Percentiles rank a stretch among this genome's conserved stretches.
phyloP scores from a whole-genome alignment of 2,113 vertebrate genomes.

The Panurus biarmicus region DNA sequence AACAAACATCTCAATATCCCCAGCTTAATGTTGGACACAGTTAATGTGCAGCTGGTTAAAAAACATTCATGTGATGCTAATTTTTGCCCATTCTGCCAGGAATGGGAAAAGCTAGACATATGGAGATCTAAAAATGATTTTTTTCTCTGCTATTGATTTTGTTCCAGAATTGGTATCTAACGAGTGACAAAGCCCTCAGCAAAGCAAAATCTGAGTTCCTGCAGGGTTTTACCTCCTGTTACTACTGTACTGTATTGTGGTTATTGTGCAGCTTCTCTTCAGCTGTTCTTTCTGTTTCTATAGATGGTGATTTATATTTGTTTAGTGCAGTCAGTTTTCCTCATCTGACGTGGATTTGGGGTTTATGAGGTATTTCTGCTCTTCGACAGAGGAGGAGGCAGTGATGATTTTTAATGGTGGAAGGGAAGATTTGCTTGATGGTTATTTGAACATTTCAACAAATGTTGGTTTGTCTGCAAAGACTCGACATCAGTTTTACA shows the following conservation, averaged over 20 bases:
- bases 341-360: not conserved
- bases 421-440: not conserved
- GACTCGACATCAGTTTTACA: not conserved
- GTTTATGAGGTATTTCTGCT: not conserved
- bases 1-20: slow-evolving; percentile 4
- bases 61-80: not conserved
- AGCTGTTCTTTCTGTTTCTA: not conserved
- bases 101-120: not conserved
- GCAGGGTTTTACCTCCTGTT: not conserved
- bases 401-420: not conserved
- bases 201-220: not conserved
- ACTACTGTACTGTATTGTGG: not conserved
- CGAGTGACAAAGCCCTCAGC: not conserved
- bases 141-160: slow-evolving; percentile 9
- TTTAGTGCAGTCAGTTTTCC: not conserved
- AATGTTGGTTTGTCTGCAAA: not conserved
- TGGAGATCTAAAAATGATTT: slow-evolving; percentile 43
- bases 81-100: slow-evolving; percentile 5
- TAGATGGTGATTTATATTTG: not conserved
- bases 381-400: not conserved
- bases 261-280: not conserved
- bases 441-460: not conserved
- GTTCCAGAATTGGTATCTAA: not conserved
- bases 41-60: slow-evolving; percentile 26
- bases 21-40: not conserved